Evolutionary conservation across 2,888 invertebrate genomes (phyloP), one percentile per base, ranked within the genome.

Genomic region (Phania funesta): DNA sequence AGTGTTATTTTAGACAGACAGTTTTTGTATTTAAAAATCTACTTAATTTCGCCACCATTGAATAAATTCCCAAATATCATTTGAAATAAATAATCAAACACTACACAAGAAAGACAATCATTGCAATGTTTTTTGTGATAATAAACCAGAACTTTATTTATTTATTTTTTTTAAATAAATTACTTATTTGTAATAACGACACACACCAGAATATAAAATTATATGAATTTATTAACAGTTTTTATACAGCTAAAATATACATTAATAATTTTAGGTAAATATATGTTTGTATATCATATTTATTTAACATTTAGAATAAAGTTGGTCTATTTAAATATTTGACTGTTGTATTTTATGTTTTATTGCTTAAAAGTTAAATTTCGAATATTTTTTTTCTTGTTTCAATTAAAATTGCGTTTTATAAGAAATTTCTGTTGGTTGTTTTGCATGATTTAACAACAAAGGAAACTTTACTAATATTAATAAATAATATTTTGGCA

Each of bases 121-220:
- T 83, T 75, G 64, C 16, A 50, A 20, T 54, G 29, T 79, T 60
- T 32, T 44, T 64, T 76, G 67, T 73, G 67, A 80, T 56, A 65
- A 83, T 64, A 73, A 71, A 68, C 46, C 71, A 79, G 35, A 16
- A 82, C 67, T 62, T 68, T 58, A 20, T 70, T 68, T 29, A 32
- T 20, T 62, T 22, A 24, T 38, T 41, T 76, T 52, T 67, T 7
- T 60, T 32, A 48, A 32, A 62, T 41, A 56, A 41, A 60, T 75
- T 44, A 35, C 56, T 77, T 70, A 46, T 65, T 56, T 78, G 9
- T 65, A 24, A 71, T 26, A 71, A 78, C 71, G 58, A 78, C 71
- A 78, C 71, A 78, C 71, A 78, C 71, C 64, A 78, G 65, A 84
- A 83, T 75, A 46, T 74, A 80, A 77, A 75, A 54, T 65, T 58